phyloP scores from a whole-genome alignment of 2,797 vertebrate species.

The Acomys russatus region DNA sequence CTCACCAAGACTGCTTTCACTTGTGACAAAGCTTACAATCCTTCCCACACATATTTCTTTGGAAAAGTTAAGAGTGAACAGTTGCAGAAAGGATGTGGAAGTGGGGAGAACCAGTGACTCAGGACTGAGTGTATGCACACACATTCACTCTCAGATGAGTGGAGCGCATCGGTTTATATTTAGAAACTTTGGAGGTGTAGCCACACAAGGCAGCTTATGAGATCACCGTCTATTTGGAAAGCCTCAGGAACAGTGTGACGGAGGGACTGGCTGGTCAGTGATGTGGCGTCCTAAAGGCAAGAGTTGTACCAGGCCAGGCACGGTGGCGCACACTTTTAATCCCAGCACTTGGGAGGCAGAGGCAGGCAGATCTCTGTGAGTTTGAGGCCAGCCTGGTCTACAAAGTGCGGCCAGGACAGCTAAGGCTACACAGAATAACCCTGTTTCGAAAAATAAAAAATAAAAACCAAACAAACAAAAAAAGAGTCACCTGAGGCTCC shows the following conservation, averaged over 20 bases:
- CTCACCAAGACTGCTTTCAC: too few species aligned
- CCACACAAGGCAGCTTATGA: conserved; percentile 67
- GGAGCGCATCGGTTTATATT: conserved; percentile 52
- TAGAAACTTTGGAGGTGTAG: conserved; percentile 52
- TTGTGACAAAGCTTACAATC: too few species aligned
- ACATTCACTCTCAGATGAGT: not conserved
- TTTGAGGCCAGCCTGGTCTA: too few species aligned
- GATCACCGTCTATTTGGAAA: conserved; percentile 52
- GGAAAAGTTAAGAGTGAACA: conserved; percentile 42
- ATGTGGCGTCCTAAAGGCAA: not conserved
- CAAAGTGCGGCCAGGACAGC: too few species aligned
- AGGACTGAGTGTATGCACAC: not conserved
- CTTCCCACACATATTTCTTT: too few species aligned
- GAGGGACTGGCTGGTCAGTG: not conserved
- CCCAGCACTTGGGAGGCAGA: too few species aligned
- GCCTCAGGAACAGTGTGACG: not conserved
- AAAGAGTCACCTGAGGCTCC: too few species aligned
- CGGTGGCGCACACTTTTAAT: too few species aligned
- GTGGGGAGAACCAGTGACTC: conserved; percentile 4
- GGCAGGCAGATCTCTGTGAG: too few species aligned
- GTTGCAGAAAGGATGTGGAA: not conserved
- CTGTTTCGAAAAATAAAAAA: too few species aligned
- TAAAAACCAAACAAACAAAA: too few species aligned
- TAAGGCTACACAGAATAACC: too few species aligned
- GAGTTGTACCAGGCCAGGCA: not conserved